phyloP scores from a whole-genome alignment of 2,113 vertebrate genomes.

The Phylloscopus trochiloides region DNA sequence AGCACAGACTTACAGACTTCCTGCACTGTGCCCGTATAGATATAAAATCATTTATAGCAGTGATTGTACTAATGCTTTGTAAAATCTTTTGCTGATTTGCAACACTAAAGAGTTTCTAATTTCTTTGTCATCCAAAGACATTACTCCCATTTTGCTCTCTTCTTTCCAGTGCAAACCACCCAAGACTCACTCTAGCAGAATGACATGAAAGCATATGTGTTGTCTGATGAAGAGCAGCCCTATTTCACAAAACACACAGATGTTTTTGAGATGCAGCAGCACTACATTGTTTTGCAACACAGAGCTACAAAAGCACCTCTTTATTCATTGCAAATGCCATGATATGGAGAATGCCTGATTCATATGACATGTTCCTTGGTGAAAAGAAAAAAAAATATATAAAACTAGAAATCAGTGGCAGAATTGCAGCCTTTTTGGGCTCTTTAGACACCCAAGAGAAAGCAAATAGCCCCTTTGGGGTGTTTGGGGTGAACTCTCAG shows the following conservation, averaged over 20 bases:
- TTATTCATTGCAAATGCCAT: neutral
- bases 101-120: neutral
- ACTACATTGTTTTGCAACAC: neutral
- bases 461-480: neutral
- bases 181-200: neutral
- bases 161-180: neutral
- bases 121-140: neutral
- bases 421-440: neutral
- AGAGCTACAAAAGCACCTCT: neutral
- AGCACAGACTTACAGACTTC: neutral
- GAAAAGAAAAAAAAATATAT: neutral
- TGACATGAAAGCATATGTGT: neutral
- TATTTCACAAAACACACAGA: neutral
- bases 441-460: neutral
- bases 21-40: neutral
- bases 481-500: neutral
- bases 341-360: neutral
- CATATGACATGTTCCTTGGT: too few relatives aligned
- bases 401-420: neutral
- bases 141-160: neutral
- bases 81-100: neutral
- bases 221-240: neutral
- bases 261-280: neutral
- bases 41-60: neutral
- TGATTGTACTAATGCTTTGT: neutral